phyloP scores from a whole-genome alignment of 2,113 vertebrate species.

The Gulo gulo region DNA sequence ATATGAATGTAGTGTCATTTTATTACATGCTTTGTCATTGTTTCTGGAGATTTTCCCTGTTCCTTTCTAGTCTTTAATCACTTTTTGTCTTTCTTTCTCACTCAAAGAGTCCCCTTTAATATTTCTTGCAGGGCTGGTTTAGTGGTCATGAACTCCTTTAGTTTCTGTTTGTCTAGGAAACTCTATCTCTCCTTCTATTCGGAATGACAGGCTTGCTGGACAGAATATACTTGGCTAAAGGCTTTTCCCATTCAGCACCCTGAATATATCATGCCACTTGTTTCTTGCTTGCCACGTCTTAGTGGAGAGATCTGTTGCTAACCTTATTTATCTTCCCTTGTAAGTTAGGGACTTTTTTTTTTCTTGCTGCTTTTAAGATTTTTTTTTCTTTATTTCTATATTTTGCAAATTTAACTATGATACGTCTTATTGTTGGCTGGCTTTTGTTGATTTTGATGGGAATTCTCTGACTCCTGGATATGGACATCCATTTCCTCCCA shows the following conservation, averaged over 20 bases:
- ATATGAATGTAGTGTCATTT: background rate
- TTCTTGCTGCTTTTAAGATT: background rate
- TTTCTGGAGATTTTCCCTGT: background rate
- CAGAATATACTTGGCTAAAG: background rate
- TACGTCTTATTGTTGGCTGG: background rate
- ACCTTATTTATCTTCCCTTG: background rate
- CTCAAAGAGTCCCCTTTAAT: background rate
- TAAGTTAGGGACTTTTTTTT: background rate
- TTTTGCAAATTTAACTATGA: background rate
- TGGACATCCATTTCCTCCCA: background rate
- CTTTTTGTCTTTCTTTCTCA: background rate
- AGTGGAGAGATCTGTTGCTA: background rate
- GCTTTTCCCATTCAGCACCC: background rate
- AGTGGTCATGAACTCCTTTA: background rate
- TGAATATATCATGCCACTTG: background rate
- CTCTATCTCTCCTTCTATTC: background rate
- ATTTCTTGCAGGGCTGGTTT: background rate
- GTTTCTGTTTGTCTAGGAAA: background rate
- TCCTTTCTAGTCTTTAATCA: background rate
- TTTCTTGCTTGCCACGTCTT: background rate
- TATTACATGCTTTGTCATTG: background rate
- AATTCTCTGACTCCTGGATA: background rate
- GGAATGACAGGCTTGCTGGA: background rate
- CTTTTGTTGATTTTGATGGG: background rate
- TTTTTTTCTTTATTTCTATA: background rate